Evolutionary conservation across 2,113 vertebrate genomes (phyloP), one percentile per base, ranked within the genome.

Genomic region (Scatophagus argus): DNA sequence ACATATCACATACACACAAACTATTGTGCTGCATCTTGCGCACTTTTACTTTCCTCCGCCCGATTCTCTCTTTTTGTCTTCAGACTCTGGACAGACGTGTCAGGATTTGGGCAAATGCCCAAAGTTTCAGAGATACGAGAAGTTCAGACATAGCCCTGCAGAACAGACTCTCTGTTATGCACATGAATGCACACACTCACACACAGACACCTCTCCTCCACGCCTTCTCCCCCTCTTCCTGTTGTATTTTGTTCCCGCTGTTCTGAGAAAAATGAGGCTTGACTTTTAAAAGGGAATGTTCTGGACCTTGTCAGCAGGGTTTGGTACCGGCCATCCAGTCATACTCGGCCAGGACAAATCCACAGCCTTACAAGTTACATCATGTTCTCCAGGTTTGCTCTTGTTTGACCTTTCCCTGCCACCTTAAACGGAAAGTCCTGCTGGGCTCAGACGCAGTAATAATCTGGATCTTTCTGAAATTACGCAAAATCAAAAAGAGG

Each of bases 271-370:
- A 87, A 81, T 70, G 31, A 74, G 61, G 69, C 82, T 63, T 64
- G 70, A 83, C 76, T 81, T 81, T 86, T 77, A 77, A 83, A 86
- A 87, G 79, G 67, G 86, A 91, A 92, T 68, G 79, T 91, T 88
- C 83, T 83, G 83, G 67, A 80, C 75, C 69, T 49, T 79, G 82
- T 91, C 86, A 88, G 86, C 79, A 41, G 83, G 82, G 74, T 87
- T 87, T 75, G 67, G 83, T 77, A 63, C 64, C 17, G 66, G 66
- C 68, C 74, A 52, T 71, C 43, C 52, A 49, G 67, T 54, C 73
- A 21, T 19, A 8, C 38, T 74, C n/a, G 6, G 23, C 61, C 0
- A 13, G 59, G 62, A 70, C 68, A 69, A 67, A 49, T 19, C 76
- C 54, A 17, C 74, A 68, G 43, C 36, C 55, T 43, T 43, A 29